phyloP scores from a whole-genome alignment of 1,140 invertebrate genomes.

The Drosophila athabasca region DNA sequence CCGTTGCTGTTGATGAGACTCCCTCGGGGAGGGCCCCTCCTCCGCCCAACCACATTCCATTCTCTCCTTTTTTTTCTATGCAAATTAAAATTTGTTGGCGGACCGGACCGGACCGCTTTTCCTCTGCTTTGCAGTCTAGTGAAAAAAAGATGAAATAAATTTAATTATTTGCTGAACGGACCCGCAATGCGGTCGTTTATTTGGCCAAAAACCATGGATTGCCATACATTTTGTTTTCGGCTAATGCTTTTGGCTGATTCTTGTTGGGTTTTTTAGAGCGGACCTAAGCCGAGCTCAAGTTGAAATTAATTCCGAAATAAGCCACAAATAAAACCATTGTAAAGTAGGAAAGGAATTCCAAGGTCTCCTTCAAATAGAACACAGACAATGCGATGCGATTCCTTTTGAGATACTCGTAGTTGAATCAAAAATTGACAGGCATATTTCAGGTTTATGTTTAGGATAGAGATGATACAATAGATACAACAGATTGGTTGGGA shows the following conservation, averaged over 20 bases:
- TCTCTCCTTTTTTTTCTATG: slow-evolving; percentile 28
- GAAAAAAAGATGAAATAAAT: slow-evolving; percentile 54
- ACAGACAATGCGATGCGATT: no score
- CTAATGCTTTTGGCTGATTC: slow-evolving; percentile 10
- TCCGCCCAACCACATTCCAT: background rate
- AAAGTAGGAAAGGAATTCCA: no score
- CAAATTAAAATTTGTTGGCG: slow-evolving; percentile 69
- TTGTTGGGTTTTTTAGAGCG: slow-evolving; percentile 19
- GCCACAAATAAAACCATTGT: no score
- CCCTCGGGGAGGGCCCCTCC: background rate
- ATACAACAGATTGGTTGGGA: no score
- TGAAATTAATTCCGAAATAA: slow-evolving; percentile 26
- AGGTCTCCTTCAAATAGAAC: no score
- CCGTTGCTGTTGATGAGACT: slow-evolving; percentile 22
- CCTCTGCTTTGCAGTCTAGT: slow-evolving; percentile 35
- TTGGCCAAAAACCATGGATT: slow-evolving; percentile 21
- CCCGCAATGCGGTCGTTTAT: slow-evolving; percentile 54
- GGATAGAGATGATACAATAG: no score
- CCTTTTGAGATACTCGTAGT: no score
- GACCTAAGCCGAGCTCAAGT: slow-evolving; percentile 27
- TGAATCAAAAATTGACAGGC: no score
- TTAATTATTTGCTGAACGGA: slow-evolving; percentile 59
- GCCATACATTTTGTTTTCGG: slow-evolving; percentile 28
- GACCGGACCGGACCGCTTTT: slow-evolving; percentile 16
- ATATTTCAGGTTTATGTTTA: no score